Percentiles rank a stretch among this genome's conserved stretches.
phyloP scores from a whole-genome alignment of 64 coral and sea anemone genomes.

The Cladopsammia gracilis region DNA sequence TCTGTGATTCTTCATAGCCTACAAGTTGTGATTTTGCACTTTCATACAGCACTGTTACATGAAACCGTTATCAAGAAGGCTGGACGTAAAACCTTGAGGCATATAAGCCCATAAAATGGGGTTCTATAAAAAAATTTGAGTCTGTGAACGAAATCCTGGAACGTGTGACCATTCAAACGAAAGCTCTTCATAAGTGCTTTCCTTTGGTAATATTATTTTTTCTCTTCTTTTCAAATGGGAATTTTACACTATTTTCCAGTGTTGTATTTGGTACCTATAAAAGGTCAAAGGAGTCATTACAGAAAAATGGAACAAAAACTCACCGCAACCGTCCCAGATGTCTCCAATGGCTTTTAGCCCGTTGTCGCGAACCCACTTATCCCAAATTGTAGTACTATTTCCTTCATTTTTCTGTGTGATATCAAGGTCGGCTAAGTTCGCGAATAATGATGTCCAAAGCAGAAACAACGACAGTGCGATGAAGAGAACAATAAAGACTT shows the following conservation, averaged over 20 bases:
- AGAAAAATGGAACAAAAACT: not conserved
- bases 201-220: not conserved
- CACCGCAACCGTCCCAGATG: conserved; percentile 66
- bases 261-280: not conserved
- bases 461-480: not conserved
- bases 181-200: too few species aligned
- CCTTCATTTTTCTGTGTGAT: not conserved
- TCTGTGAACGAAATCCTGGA: not conserved
- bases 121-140: too few species aligned
- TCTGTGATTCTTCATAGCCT: too few species aligned
- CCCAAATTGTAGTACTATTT: conserved; percentile 36
- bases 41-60: too few species aligned
- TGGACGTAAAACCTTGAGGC: too few species aligned
- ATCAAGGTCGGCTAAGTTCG: conserved; percentile 37
- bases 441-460: conserved; percentile 45
- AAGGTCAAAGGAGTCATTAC: not conserved
- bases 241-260: not conserved
- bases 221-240: not conserved
- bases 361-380: conserved; percentile 29
- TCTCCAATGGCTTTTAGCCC: conserved; percentile 58
- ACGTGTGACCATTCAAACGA: not conserved
- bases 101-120: too few species aligned
- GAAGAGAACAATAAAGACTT: conserved; percentile 3
- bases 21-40: too few species aligned
- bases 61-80: too few species aligned